A percentile compares a stretch with the other conserved stretches of the same genome.
phyloP scores from a whole-genome alignment of 1,140 invertebrate genomes.

The Tetramorium simillimum region DNA sequence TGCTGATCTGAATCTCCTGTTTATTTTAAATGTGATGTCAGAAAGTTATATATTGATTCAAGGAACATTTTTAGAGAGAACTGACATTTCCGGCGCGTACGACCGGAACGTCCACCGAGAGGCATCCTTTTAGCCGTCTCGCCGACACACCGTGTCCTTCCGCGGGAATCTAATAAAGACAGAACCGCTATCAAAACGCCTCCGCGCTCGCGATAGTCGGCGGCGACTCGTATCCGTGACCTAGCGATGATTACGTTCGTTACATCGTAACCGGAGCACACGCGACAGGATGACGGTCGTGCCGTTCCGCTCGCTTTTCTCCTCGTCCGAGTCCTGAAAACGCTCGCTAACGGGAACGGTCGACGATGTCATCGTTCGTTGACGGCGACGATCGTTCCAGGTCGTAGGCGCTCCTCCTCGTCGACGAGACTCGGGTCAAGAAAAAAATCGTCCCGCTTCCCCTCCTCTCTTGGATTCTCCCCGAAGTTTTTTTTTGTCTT shows the following conservation, averaged over 20 bases:
- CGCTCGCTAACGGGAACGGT: conserved; percentile 22
- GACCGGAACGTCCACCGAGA: not conserved
- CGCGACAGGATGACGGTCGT: conserved; percentile 25
- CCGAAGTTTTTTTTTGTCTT: not conserved
- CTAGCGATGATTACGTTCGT: conserved; percentile 18
- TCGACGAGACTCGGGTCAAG: not conserved
- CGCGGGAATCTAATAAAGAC: conserved; percentile 5
- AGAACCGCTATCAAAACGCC: not conserved
- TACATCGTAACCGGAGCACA: not conserved
- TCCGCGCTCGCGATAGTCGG: not conserved
- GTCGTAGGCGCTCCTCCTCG: not conserved
- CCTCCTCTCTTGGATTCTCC: not conserved
- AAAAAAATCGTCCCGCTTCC: not conserved
- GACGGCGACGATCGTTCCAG: conserved; percentile 19
- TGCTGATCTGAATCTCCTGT: not conserved
- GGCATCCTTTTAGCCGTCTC: not conserved
- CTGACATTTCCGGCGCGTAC: not conserved
- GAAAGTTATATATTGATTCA: not conserved
- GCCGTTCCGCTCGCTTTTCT: not conserved
- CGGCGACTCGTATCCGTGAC: conserved; percentile 11
- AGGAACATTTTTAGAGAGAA: conserved; percentile 5
- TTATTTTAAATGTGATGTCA: not conserved
- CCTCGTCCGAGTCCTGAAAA: conserved; percentile 2
- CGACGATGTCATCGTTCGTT: conserved; percentile 31
- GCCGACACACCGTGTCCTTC: not conserved